Percentiles rank a stretch among this genome's conserved stretches.
phyloP scores from a whole-genome alignment of 2,797 vertebrate genomes.

The Lutra lutra region DNA sequence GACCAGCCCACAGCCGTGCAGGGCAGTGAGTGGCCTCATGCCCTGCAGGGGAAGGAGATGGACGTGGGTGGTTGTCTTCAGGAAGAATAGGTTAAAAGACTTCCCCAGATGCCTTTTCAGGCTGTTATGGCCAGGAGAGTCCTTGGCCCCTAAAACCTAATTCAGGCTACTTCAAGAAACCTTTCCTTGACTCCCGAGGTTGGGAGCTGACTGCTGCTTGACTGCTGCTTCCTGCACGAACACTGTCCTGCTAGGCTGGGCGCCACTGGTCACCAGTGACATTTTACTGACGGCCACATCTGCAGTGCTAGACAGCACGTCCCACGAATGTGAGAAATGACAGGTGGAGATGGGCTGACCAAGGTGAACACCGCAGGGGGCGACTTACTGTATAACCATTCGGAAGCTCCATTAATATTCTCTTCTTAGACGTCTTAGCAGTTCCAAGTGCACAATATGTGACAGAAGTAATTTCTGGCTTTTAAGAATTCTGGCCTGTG shows the following conservation, averaged over 20 bases:
- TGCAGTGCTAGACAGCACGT: fast-evolving
- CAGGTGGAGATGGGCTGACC: background rate
- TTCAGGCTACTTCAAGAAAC: background rate
- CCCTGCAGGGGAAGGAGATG: background rate
- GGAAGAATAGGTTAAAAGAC: background rate
- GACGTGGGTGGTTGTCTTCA: background rate
- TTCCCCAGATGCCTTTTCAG: background rate
- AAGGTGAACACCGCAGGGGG: background rate
- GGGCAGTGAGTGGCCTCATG: background rate
- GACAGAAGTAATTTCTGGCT: background rate
- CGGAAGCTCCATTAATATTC: background rate
- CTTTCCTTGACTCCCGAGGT: background rate
- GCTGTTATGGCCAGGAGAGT: background rate
- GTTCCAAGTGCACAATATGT: background rate
- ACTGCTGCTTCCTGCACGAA: too few species aligned
- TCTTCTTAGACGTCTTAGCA: background rate
- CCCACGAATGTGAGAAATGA: background rate
- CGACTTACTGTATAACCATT: background rate
- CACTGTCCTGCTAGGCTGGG: background rate
- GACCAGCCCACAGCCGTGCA: background rate
- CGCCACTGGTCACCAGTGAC: fast-evolving
- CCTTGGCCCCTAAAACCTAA: background rate
- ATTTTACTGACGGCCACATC: background rate
- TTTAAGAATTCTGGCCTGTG: background rate
- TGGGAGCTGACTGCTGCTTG: background rate